Conservation (phyloP, 2,888 invertebrate species). For the Epistrophe grossulariae region DNA sequence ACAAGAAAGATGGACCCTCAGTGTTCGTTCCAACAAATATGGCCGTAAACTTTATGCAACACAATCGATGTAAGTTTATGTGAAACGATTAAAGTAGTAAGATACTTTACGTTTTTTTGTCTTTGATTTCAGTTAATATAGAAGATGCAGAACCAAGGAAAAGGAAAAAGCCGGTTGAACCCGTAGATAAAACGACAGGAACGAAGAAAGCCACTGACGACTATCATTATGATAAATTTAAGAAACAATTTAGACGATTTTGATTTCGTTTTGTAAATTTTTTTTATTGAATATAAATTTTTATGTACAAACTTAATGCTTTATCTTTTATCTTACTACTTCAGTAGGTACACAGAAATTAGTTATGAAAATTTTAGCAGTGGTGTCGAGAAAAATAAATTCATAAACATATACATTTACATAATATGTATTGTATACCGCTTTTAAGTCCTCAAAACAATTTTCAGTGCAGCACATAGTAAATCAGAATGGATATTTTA, state of each 20-base stretch:
- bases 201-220: slow-evolving; percentile 98
- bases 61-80: slow-evolving; percentile 92
- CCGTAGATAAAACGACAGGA: slow-evolving; percentile 85
- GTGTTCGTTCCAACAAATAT: slow-evolving; percentile 99
- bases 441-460: no score
- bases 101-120: slow-evolving; percentile 17
- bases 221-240: slow-evolving; percentile 98
- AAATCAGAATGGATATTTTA: no score
- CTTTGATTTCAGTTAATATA: slow-evolving; percentile 89
- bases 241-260: slow-evolving; percentile 96
- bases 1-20: slow-evolving; percentile 96
- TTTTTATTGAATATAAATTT: slow-evolving; percentile 23
- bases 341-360: no score
- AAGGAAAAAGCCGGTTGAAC: slow-evolving; percentile 84
- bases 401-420: no score
- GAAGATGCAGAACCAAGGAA: slow-evolving; percentile 87
- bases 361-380: no score
- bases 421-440: no score
- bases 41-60: slow-evolving; percentile 99
- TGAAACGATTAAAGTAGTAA: background rate
- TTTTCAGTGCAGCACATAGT: no score
- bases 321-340: background rate
- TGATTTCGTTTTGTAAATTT: slow-evolving; percentile 80
- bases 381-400: no score
- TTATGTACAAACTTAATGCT: background rate